Evolutionary conservation across 2,888 invertebrate genomes (phyloP), one percentile per base, ranked within the genome.

Genomic region (Gandaritis pyraliata): DNA sequence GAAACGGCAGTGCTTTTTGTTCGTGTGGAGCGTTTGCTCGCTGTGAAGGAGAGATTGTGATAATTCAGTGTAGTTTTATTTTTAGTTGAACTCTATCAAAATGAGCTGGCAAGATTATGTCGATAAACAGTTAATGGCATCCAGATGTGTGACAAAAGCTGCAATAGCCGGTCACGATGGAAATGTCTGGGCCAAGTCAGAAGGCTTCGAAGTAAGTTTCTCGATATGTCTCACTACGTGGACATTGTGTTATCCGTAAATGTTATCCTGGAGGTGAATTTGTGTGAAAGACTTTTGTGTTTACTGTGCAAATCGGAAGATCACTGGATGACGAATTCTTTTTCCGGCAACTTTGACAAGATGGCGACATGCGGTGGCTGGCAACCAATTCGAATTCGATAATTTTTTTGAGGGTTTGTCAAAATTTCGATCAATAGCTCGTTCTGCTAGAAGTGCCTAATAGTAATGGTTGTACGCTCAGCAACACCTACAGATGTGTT

Each of bases 61-160:
- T 88, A 89, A 86, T 62, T 83, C 82, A 87, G 90, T 89, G 88
- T 90, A 90, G 92, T 91, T 90, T 88, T 88, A 90, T 87, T 87
- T 82, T 88, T 85, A 88, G 87, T 87, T 83, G 90, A 91, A 91
- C 90, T 89, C 79, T 83, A 79, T 90, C 93, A 95, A 93, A 93
- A 97, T 97, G 97, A 97, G 97, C 96, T 98, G 98, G 98, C 97
- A 98, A 96, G 97, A 97, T 96, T 98, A 98, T 95, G 97, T 98
- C 93, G 97, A 97, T 94, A 97, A 97, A 95, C 98, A 98, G 94
- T 96, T 98, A 94, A 94, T 98, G 94, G 97, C 97, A 89, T 97
- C 97, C 92, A 96, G 96, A 93, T 97, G 97, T 95, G 97, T 98
- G 85, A 96, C 96, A 93, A 97, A 97, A 95, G 98, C 97, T 83